phyloP scores from a whole-genome alignment of 2,797 vertebrate species.

The Pyrrhura leucotis region DNA sequence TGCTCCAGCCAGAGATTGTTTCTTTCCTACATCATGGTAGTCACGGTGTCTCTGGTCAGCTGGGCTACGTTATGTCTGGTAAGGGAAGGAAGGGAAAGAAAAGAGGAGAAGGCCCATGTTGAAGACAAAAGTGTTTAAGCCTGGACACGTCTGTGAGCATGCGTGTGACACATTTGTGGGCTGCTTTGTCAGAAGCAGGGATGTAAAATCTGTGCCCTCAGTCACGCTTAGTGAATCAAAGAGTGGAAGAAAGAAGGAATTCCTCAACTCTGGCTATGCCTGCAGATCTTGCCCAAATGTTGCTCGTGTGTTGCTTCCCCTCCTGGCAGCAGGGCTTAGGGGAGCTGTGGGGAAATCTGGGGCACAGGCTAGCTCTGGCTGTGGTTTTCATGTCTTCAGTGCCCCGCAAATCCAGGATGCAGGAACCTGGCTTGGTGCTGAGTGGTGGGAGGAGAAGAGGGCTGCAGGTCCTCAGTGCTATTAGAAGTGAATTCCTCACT shows the following conservation, averaged over 20 bases:
- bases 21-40: slow-evolving; percentile 19
- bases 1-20: slow-evolving; percentile 35
- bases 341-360: background rate
- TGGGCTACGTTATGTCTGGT: background rate
- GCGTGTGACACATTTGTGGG: slow-evolving; percentile 21
- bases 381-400: fast-evolving
- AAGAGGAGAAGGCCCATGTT: background rate
- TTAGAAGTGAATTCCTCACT: fast-evolving
- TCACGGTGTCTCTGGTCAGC: background rate
- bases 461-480: background rate
- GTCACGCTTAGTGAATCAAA: background rate
- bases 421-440: fast-evolving
- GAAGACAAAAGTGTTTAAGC: background rate
- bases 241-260: slow-evolving; percentile 1
- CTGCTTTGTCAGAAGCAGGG: background rate
- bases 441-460: background rate
- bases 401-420: fast-evolving
- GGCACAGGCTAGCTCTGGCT: background rate
- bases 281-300: slow-evolving; percentile 37
- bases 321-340: fast-evolving
- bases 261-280: background rate
- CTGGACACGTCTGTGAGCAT: background rate
- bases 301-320: fast-evolving
- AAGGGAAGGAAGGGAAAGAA: background rate
- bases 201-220: background rate